Evolutionary conservation across 2,113 vertebrate genomes (phyloP).

Genomic region (Sylvietta virens): DNA sequence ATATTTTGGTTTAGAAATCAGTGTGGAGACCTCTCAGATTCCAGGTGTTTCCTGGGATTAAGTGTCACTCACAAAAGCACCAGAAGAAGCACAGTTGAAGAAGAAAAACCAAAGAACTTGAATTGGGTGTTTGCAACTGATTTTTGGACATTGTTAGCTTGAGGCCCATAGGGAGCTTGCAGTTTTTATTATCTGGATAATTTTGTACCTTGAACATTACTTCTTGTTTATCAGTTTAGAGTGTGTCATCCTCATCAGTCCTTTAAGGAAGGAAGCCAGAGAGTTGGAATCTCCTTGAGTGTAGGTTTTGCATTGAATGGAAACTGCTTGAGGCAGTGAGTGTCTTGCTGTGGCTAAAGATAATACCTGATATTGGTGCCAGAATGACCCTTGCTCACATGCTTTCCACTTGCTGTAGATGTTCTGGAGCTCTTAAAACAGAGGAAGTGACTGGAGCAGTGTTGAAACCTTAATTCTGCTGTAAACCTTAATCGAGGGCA

Average conservation of each 20-base stretch:
- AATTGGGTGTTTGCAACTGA: not conserved
- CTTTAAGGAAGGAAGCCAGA: not conserved
- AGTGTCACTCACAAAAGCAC: not conserved
- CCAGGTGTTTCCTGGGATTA: not conserved
- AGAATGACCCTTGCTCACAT: accelerated
- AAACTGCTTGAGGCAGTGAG: not conserved
- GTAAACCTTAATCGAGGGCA: not conserved
- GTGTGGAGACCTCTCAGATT: not conserved
- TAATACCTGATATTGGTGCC: not conserved
- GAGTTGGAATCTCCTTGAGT: not conserved
- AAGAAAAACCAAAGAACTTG: not conserved
- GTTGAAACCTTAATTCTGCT: not conserved
- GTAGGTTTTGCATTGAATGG: not conserved
- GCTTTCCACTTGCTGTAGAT: not conserved
- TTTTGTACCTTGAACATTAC: not conserved
- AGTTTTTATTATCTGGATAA: not conserved
- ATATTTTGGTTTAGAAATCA: not conserved
- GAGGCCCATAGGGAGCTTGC: not conserved
- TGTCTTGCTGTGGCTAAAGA: not conserved
- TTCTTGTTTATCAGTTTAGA: not conserved
- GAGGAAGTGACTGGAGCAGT: not conserved
- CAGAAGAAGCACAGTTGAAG: not conserved
- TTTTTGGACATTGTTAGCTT: not conserved
- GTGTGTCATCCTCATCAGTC: not conserved
- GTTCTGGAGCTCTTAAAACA: not conserved